A percentile compares a stretch with the other conserved stretches of the same genome.
Evolutionary conservation across 2,888 invertebrate species (phyloP).

Genomic region (Dasypolia templi): DNA sequence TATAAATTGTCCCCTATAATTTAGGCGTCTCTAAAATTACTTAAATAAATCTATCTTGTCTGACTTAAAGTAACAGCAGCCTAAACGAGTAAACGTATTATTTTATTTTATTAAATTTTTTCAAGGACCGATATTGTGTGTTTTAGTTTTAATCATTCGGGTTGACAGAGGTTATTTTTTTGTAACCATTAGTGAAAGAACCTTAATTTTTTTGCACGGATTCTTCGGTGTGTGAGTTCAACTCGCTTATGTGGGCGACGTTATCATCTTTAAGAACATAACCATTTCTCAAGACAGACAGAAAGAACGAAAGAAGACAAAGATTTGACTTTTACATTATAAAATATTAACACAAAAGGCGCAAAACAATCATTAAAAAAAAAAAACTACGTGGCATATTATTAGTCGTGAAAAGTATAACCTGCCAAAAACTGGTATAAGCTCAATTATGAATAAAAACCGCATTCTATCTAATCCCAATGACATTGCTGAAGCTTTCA

Average conservation of each 20-base stretch:
- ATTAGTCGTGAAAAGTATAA: too few relatives aligned
- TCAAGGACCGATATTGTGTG: background rate
- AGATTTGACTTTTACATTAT: too few relatives aligned
- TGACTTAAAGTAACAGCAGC: background rate
- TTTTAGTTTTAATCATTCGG: background rate
- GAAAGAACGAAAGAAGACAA: background rate
- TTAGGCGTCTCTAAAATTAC: too few relatives aligned
- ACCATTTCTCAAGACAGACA: constrained; percentile 1
- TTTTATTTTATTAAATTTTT: background rate
- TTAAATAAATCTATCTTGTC: background rate
- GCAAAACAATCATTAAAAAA: too few relatives aligned
- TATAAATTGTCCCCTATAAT: rapidly evolving
- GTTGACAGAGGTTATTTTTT: background rate
- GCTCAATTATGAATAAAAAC: too few relatives aligned
- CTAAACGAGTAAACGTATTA: background rate
- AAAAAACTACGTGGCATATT: too few relatives aligned
- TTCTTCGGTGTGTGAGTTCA: background rate
- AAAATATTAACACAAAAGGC: too few relatives aligned
- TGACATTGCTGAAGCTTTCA: too few relatives aligned
- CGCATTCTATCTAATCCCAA: too few relatives aligned
- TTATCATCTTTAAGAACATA: too few relatives aligned
- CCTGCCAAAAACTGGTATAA: too few relatives aligned
- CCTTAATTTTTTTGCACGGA: background rate
- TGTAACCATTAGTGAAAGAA: too few relatives aligned
- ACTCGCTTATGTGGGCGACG: background rate